A percentile compares a stretch with the other conserved stretches of the same genome.
These are phyloP conservation scores for Tangara arthus DNA, from an alignment of 2,797 vertebrate species.

Conservation along the genomic window DNA sequence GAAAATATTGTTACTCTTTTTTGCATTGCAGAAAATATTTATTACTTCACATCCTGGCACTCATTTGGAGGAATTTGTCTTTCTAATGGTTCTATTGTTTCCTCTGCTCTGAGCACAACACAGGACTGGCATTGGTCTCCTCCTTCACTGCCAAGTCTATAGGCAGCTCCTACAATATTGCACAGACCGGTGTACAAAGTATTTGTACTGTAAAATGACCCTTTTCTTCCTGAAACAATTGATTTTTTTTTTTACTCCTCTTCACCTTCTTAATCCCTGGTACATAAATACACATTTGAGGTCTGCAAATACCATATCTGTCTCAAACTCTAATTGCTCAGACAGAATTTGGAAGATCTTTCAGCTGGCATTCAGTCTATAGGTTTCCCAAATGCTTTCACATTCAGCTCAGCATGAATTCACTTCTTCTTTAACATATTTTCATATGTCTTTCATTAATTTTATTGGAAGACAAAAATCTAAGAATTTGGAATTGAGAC, in stretches of 20 bases:
- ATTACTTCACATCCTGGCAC: background rate
- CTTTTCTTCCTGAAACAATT: background rate
- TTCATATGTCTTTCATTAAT: slow-evolving; percentile 46
- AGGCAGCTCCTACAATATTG: background rate
- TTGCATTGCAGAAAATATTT: background rate
- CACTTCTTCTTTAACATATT: background rate
- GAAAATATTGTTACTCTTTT: background rate
- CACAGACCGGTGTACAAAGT: background rate
- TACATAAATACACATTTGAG: background rate
- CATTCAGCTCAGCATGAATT: background rate
- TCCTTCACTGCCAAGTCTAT: background rate
- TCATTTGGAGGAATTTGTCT: background rate
- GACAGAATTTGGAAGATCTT: slow-evolving; percentile 33
- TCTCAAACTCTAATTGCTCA: background rate
- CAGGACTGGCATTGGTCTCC: background rate
- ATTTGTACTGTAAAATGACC: background rate
- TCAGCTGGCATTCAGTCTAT: background rate
- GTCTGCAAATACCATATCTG: background rate
- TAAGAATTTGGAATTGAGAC: background rate
- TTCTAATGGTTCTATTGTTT: background rate
- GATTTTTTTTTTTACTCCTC: background rate
- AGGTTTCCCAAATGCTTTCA: slow-evolving; percentile 30
- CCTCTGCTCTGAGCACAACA: background rate
- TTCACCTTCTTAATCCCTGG: background rate
- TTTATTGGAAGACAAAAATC: slow-evolving; percentile 28